Conservation (phyloP, 2,888 invertebrate species). For the Ryuthela nishihirai region DNA sequence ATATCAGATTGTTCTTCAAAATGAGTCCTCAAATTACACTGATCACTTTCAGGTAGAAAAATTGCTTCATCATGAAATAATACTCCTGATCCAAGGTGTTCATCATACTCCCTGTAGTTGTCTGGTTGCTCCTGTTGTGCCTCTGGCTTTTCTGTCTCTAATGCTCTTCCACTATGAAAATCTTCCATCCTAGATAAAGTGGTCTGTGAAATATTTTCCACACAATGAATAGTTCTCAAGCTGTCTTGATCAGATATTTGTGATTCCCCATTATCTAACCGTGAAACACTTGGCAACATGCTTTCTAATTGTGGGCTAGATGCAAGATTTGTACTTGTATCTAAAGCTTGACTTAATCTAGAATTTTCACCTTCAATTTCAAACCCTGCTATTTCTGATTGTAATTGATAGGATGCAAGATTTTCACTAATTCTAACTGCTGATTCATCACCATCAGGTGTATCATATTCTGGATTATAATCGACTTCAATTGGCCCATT, state of each 20-base stretch:
- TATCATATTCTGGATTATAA: slow-evolving; percentile 55
- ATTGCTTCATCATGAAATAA: slow-evolving; percentile 27
- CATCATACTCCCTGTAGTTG: slow-evolving; percentile 9
- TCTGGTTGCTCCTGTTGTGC: slow-evolving; percentile 30
- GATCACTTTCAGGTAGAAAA: slow-evolving; percentile 39
- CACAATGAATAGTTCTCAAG: too few relatives aligned
- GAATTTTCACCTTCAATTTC: slow-evolving; percentile 27
- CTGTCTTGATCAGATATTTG: too few relatives aligned
- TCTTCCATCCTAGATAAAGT: too few relatives aligned
- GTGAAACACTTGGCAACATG: too few relatives aligned
- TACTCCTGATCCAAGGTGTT: slow-evolving; percentile 11
- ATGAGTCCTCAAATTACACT: slow-evolving; percentile 24
- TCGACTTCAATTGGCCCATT: slow-evolving; percentile 58
- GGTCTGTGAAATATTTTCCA: too few relatives aligned
- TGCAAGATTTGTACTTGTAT: too few relatives aligned
- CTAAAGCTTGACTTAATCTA: too few relatives aligned
- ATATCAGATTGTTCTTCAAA: too few relatives aligned
- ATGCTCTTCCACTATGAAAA: slow-evolving; percentile 1
- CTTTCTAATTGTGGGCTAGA: too few relatives aligned
- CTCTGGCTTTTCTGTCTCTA: slow-evolving; percentile 31
- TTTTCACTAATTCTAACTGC: slow-evolving; percentile 13
- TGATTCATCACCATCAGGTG: slow-evolving; percentile 48
- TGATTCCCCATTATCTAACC: too few relatives aligned
- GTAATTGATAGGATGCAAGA: slow-evolving; percentile 11
- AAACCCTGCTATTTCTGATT: slow-evolving; percentile 26